Evolutionary conservation across 2,888 invertebrate species (phyloP).

Genomic region (Drosophila eohydei): DNA sequence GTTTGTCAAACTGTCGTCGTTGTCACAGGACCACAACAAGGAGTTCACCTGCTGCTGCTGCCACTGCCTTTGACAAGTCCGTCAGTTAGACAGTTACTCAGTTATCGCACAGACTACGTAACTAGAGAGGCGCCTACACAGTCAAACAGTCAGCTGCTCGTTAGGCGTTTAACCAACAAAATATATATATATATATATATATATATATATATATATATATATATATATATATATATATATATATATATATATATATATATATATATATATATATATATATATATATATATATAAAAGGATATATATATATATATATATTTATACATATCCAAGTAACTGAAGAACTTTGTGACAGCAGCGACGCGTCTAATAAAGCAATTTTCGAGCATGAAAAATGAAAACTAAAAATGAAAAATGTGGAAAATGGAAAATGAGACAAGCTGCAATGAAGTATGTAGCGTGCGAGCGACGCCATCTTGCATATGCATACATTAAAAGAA

Average conservation of each 20-base stretch:
- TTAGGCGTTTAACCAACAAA: conserved; percentile 5
- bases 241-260: background rate
- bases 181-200: background rate
- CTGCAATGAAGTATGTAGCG: conserved; percentile 51
- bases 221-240: background rate
- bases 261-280: background rate
- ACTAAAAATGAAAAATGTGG: conserved; percentile 33
- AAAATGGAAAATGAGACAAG: conserved; percentile 54
- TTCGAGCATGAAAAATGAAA: conserved; percentile 30
- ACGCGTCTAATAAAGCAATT: conserved; percentile 63
- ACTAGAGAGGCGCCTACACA: conserved; percentile 3
- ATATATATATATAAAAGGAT: background rate
- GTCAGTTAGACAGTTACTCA: conserved; percentile 46
- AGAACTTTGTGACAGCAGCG: conserved; percentile 15
- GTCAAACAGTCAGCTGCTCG: conserved; percentile 28
- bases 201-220: background rate
- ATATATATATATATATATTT: background rate
- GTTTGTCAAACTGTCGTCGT: conserved; percentile 52
- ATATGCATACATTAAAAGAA: conserved; percentile 55
- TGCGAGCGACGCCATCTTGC: conserved; percentile 55
- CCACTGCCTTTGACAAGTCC: conserved; percentile 40
- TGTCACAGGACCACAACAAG: conserved; percentile 12
- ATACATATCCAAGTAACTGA: background rate
- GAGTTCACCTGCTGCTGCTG: conserved; percentile 32
- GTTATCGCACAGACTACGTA: conserved; percentile 15